phyloP scores from a whole-genome alignment of 2,888 invertebrate genomes.

The Augiades crinisus region DNA sequence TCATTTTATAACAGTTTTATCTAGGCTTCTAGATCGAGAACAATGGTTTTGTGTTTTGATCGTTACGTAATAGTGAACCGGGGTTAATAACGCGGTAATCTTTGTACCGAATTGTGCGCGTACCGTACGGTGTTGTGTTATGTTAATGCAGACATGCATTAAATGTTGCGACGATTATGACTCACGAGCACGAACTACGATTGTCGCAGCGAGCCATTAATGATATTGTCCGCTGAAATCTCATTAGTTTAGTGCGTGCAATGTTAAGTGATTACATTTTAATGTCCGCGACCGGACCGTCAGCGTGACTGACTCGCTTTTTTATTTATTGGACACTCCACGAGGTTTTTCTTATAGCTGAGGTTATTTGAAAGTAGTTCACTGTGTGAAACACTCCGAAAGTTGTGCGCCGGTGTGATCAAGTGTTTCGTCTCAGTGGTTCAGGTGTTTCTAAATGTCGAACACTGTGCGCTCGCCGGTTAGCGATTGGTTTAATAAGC shows the following conservation, averaged over 20 bases:
- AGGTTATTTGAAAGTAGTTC: conserved; percentile 58
- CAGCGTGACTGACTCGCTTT: conserved; percentile 51
- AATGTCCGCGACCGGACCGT: conserved; percentile 54
- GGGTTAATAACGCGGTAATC: conserved; percentile 36
- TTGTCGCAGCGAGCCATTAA: conserved; percentile 63
- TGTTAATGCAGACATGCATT: conserved; percentile 55
- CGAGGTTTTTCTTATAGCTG: conserved; percentile 52
- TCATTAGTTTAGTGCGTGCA: conserved; percentile 76
- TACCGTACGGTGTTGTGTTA: conserved; percentile 38
- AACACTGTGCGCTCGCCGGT: conserved; percentile 62
- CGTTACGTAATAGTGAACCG: conserved; percentile 35
- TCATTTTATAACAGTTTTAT: conserved; percentile 61
- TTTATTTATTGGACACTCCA: conserved; percentile 55
- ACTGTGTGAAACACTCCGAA: conserved; percentile 39
- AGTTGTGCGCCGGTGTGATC: conserved; percentile 40
- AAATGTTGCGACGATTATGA: conserved; percentile 67
- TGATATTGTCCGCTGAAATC: conserved; percentile 70
- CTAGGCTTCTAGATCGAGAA: conserved; percentile 49
- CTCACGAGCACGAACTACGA: conserved; percentile 58
- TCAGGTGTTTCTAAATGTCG: conserved; percentile 60
- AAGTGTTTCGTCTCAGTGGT: conserved; percentile 47
- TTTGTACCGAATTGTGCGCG: conserved; percentile 44
- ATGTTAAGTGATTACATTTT: conserved; percentile 76
- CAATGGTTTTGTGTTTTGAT: conserved; percentile 46
- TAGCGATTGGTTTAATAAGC: conserved; percentile 69